These are phyloP conservation scores for Tetramorium bicarinatum DNA, from an alignment of 2,888 invertebrate genomes.

Conservation along the genomic window DNA sequence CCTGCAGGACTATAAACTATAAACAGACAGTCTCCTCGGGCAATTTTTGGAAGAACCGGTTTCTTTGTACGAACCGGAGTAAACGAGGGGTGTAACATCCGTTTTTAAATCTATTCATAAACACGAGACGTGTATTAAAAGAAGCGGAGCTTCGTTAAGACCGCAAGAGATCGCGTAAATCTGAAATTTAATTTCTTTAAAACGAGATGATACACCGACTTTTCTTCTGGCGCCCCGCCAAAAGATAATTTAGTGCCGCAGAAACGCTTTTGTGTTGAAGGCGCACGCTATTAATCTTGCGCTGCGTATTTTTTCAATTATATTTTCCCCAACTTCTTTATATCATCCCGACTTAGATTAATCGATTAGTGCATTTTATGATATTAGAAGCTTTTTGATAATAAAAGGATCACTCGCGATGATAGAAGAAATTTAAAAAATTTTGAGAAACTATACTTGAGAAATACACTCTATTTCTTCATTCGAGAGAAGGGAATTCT, in stretches of 20 bases:
- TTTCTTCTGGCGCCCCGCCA: constrained; percentile 44
- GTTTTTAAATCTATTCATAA: constrained; percentile 54
- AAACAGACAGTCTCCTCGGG: neutral
- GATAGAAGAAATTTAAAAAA: neutral
- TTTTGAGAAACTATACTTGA: neutral
- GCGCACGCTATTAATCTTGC: constrained; percentile 26
- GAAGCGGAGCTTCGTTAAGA: constrained; percentile 30
- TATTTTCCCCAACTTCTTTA: constrained; percentile 17
- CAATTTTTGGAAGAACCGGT: constrained; percentile 9
- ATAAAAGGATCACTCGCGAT: neutral
- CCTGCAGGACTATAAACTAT: constrained; percentile 28
- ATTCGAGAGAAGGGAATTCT: neutral
- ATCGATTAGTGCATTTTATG: neutral
- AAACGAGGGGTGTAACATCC: neutral
- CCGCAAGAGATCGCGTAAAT: constrained; percentile 13
- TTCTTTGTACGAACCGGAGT: constrained; percentile 22
- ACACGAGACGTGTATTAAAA: constrained; percentile 21
- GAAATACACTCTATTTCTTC: neutral
- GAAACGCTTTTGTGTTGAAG: constrained; percentile 25
- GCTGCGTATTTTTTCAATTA: constrained; percentile 7
- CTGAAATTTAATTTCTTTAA: constrained; percentile 42
- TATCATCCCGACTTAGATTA: neutral
- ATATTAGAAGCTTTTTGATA: neutral
- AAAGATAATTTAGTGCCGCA: constrained; percentile 28
- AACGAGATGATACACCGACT: constrained; percentile 7